Evolutionary conservation across 2,113 vertebrate genomes (phyloP), one percentile per base, ranked within the genome.

Genomic region (Calyptommatus sinebrachiatus): DNA sequence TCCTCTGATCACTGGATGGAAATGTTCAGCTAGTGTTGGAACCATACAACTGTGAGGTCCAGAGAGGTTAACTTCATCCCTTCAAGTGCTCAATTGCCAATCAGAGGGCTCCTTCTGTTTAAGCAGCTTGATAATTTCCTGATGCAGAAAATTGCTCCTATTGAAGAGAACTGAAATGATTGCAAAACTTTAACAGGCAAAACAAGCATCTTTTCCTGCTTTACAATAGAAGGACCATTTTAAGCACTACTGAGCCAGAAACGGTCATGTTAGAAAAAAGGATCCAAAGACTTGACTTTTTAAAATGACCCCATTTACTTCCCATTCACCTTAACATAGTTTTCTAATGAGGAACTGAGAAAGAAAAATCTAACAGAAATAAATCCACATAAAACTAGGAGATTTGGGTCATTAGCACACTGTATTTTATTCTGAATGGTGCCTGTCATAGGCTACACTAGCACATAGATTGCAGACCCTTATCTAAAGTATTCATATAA

Each of bases 1-100:
- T 90, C 88, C 91, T 92, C 92, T 92, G 91, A 94, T 93, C 92
- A 89, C 88, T 92, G 91, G 73, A 91, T 89, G 71, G 89, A 93
- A 93, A 88, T 82, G 87, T 70, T 79, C 91, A 88, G 87, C 90
- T 91, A 92, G 82, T 82, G 82, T 91, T 90, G 89, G 91, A 92
- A 89, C 91, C 74, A 87, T 94, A 93, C 88, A 89, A 26, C 90
- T 90, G 91, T 82, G 92, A 92, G 74, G 91, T 90, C 92, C 86
- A 87, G 1, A 86, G 86, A 89, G 85, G 89, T 94, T 95, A 94
- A 92, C 92, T 86, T 93, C 71, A 85, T 87, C 86, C 82, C 87
- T 88, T 71, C 77, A 83, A 93, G 87, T 83, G 79, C 41, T 79
- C 84, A 81, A 83, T 84, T 85, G 92, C 84, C 89, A 92, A 91